phyloP scores from a whole-genome alignment of 2,797 vertebrate species.

The Malurus splendens region DNA sequence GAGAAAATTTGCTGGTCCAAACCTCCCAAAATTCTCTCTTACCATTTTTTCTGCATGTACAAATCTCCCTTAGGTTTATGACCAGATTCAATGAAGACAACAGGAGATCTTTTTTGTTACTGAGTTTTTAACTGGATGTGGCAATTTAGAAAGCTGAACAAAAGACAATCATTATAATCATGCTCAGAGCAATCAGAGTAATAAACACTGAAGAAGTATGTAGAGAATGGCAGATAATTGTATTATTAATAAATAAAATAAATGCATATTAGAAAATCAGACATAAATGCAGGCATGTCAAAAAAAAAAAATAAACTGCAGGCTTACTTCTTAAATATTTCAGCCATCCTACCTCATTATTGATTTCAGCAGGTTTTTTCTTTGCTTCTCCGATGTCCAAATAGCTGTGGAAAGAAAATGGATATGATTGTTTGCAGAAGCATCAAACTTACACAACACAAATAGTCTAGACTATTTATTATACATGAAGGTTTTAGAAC shows the following conservation, averaged over 20 bases:
- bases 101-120: background rate
- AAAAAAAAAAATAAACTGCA: background rate
- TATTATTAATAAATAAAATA: background rate
- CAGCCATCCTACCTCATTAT: slow-evolving; percentile 76
- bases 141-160: background rate
- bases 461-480: background rate
- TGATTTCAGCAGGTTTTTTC: slow-evolving; percentile 78
- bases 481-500: background rate
- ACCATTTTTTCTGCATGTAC: background rate
- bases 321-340: background rate
- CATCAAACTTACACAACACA: background rate
- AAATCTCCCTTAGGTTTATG: background rate
- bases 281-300: background rate
- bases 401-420: slow-evolving; percentile 77
- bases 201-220: background rate
- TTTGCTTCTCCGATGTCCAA: slow-evolving; percentile 86
- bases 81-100: background rate
- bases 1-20: background rate
- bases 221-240: background rate
- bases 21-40: background rate
- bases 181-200: background rate
- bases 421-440: background rate
- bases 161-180: background rate
- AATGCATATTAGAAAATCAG: background rate
- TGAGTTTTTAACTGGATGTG: background rate